Evolutionary conservation across 2,888 invertebrate species (phyloP).

Genomic region (Oeneis ivallda): DNA sequence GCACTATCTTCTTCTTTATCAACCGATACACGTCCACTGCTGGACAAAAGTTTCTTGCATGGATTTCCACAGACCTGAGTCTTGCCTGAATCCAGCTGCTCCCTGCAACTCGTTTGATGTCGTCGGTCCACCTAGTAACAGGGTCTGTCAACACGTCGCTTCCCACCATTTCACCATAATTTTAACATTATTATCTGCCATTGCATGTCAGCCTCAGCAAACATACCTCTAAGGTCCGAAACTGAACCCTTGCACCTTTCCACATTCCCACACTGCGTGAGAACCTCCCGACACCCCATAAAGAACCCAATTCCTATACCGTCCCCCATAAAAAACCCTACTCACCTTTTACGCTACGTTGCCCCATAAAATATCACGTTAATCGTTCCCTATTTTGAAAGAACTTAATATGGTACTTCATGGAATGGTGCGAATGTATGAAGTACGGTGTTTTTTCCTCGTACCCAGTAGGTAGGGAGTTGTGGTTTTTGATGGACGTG

Average conservation of each 20-base stretch:
- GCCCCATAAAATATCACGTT: constrained; percentile 55
- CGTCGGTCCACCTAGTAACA: too few species aligned
- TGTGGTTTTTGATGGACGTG: constrained; percentile 58
- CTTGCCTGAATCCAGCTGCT: too few species aligned
- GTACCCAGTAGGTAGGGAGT: constrained; percentile 37
- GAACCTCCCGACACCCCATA: constrained; percentile 64
- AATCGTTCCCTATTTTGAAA: constrained; percentile 40
- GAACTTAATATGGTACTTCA: constrained; percentile 54
- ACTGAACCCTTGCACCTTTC: constrained; percentile 71
- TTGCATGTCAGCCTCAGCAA: constrained; percentile 49
- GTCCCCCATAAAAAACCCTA: constrained; percentile 54
- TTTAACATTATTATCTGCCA: constrained; percentile 35
- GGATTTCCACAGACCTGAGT: too few species aligned
- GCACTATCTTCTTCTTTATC: too few species aligned
- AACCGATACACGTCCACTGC: too few species aligned
- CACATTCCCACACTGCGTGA: constrained; percentile 79
- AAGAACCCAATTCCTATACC: constrained; percentile 60
- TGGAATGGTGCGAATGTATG: constrained; percentile 54
- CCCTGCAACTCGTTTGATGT: too few species aligned
- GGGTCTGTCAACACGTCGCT: too few species aligned
- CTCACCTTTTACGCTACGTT: constrained; percentile 56
- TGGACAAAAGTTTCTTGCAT: too few species aligned
- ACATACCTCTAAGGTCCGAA: constrained; percentile 39
- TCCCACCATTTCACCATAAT: too few species aligned
- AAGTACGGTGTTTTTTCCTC: constrained; percentile 53